Conservation (phyloP, 2,888 invertebrate genomes). For the Steromphala cineraria region DNA sequence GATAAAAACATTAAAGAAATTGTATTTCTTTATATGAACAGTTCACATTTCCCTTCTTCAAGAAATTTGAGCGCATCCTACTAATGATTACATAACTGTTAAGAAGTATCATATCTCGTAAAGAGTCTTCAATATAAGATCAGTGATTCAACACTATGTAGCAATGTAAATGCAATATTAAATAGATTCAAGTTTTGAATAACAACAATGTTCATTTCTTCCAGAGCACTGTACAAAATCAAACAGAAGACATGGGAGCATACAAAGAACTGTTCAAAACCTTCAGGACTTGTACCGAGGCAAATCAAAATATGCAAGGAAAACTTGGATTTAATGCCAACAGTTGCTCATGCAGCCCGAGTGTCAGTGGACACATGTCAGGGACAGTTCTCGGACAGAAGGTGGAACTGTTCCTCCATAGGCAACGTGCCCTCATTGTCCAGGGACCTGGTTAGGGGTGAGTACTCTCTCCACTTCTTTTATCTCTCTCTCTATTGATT, state of each 20-base stretch:
- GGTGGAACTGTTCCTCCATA: slow-evolving; percentile 90
- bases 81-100: too few relatives aligned
- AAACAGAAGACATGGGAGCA: slow-evolving; percentile 67
- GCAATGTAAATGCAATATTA: too few relatives aligned
- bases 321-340: slow-evolving; percentile 80
- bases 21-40: too few relatives aligned
- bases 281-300: slow-evolving; percentile 57
- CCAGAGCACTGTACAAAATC: slow-evolving; percentile 68
- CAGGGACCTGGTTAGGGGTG: slow-evolving; percentile 88
- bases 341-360: slow-evolving; percentile 85
- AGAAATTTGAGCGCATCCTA: too few relatives aligned
- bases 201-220: slow-evolving; percentile 25
- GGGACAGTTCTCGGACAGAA: slow-evolving; percentile 82
- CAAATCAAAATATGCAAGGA: slow-evolving; percentile 68
- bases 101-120: too few relatives aligned
- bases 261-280: slow-evolving; percentile 67
- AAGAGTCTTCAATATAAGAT: too few relatives aligned
- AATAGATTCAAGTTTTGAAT: too few relatives aligned
- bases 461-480: too few relatives aligned
- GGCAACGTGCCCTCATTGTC: slow-evolving; percentile 83
- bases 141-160: too few relatives aligned
- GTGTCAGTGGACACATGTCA: slow-evolving; percentile 82
- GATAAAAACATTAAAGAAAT: too few relatives aligned
- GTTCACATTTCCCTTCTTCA: too few relatives aligned
- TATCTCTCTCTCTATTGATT: too few relatives aligned